phyloP scores from a whole-genome alignment of 64 coral and sea anemone species.

The Dendrophyllia cribrosa region DNA sequence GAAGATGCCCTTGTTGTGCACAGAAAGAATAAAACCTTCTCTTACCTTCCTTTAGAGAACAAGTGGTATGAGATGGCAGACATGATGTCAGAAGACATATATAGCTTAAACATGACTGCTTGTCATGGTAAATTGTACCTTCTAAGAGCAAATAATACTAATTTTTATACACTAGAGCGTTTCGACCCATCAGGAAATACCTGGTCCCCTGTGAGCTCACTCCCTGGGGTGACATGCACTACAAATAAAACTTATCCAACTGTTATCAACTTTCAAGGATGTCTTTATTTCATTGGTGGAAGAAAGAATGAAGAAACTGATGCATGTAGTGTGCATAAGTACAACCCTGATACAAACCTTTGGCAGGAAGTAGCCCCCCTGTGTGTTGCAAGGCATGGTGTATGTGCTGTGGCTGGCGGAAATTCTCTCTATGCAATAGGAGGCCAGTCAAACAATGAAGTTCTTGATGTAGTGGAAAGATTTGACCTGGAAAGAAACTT shows the following conservation, averaged over 20 bases:
- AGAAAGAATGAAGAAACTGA: neutral
- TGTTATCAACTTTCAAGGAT: slow-evolving; percentile 57
- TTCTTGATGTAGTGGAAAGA: slow-evolving; percentile 43
- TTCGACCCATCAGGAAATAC: slow-evolving; percentile 58
- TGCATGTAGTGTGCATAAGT: slow-evolving; percentile 44
- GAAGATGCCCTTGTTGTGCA: slow-evolving; percentile 40
- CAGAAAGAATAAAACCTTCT: slow-evolving; percentile 48
- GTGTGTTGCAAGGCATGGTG: slow-evolving; percentile 26
- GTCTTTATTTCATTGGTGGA: slow-evolving; percentile 62
- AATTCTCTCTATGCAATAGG: slow-evolving; percentile 51
- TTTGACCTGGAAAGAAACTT: slow-evolving; percentile 29
- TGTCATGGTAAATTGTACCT: slow-evolving; percentile 60
- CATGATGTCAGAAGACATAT: neutral
- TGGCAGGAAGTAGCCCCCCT: slow-evolving; percentile 65
- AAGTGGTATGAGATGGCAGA: neutral
- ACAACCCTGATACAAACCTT: neutral
- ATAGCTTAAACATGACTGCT: neutral
- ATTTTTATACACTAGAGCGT: slow-evolving; percentile 29
- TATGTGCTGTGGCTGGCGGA: slow-evolving; percentile 66
- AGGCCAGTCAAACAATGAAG: slow-evolving; percentile 28
- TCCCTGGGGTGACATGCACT: neutral
- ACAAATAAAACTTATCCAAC: neutral
- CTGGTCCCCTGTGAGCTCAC: slow-evolving; percentile 39
- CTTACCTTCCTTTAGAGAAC: slow-evolving; percentile 17
- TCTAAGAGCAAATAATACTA: neutral